Evolutionary conservation across 2,113 vertebrate species (phyloP).

Genomic region (Pandion haliaetus): DNA sequence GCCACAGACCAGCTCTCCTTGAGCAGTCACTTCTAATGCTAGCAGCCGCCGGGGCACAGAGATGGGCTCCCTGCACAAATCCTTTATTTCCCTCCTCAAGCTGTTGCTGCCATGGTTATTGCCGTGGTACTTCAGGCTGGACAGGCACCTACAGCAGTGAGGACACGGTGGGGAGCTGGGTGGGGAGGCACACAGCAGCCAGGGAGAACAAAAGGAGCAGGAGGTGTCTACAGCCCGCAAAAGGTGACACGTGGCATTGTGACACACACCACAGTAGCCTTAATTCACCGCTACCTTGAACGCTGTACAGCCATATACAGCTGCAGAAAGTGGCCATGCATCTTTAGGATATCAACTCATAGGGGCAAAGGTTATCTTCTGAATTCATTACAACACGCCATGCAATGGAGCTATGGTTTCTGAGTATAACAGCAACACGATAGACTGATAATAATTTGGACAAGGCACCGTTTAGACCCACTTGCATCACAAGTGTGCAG

Average conservation of each 20-base stretch:
- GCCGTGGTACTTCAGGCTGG: neutral
- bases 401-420: neutral
- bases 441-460: neutral
- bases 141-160: neutral
- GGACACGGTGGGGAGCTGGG: neutral
- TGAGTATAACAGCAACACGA: neutral
- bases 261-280: neutral
- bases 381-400: neutral
- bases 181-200: neutral
- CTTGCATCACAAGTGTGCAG: neutral
- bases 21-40: neutral
- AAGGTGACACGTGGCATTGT: rapidly evolving
- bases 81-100: neutral
- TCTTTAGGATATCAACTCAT: neutral
- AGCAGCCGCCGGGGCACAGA: too few relatives aligned
- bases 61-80: neutral
- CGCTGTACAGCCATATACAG: neutral
- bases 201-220: neutral
- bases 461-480: neutral
- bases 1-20: neutral
- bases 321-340: neutral
- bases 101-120: neutral
- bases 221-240: neutral
- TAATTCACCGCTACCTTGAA: neutral
- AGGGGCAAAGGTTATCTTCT: neutral